Conservation (phyloP, 2,113 vertebrate genomes). For the Phaethornis superciliosus region DNA sequence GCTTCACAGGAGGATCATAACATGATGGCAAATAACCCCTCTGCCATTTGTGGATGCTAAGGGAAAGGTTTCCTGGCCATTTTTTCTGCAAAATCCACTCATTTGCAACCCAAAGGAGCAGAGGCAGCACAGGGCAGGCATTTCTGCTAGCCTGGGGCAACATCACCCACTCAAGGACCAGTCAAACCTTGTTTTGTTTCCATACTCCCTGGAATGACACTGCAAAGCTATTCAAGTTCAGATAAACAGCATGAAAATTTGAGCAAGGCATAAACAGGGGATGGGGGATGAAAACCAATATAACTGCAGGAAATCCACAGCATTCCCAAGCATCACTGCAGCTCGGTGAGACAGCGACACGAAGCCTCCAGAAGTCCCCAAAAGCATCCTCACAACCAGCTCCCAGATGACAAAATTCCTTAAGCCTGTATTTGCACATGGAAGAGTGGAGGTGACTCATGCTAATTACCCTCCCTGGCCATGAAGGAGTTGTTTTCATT, state of each 20-base stretch:
- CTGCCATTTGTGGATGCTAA: accelerated
- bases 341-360: accelerated
- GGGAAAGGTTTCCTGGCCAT: neutral
- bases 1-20: neutral
- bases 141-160: neutral
- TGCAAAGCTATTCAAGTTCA: neutral
- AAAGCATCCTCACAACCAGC: neutral
- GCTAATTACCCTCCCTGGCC: constrained; percentile 26
- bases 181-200: neutral
- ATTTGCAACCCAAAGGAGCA: neutral
- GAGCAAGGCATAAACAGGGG: neutral
- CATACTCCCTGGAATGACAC: neutral
- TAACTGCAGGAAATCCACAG: neutral
- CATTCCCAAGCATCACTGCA: neutral
- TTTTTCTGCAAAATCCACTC: neutral
- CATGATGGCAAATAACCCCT: accelerated
- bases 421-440: neutral
- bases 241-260: neutral
- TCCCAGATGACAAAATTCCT: neutral
- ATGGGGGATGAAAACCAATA: neutral
- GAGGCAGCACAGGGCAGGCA: no score
- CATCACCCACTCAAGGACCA: neutral
- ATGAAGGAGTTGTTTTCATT: constrained; percentile 48
- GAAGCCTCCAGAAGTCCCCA: neutral
- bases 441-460: constrained; percentile 46